These are phyloP conservation scores for Euleptes europaea DNA, from an alignment of 2,113 vertebrate species.

Conservation along the genomic window DNA sequence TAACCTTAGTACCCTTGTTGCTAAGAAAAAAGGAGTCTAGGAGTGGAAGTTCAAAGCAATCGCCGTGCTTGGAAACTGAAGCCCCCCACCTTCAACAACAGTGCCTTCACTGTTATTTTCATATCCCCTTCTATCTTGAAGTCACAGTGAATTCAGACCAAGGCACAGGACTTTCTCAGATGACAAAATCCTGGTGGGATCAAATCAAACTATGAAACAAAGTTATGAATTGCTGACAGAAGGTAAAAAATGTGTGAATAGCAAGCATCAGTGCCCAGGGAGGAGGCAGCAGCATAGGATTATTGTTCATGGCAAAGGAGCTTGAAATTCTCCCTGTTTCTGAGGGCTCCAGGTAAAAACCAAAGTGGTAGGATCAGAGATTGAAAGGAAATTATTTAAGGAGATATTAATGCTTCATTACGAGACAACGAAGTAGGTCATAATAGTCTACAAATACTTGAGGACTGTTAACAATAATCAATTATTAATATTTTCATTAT, in stretches of 20 bases:
- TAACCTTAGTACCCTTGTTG: no score
- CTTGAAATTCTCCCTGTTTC: background rate
- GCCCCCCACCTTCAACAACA: no score
- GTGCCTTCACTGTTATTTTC: no score
- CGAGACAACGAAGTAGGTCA: slow-evolving; percentile 21
- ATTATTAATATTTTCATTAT: slow-evolving; percentile 25
- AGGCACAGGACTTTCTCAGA: background rate
- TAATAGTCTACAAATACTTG: slow-evolving; percentile 33
- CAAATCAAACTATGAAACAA: background rate
- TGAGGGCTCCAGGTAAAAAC: background rate
- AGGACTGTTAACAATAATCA: slow-evolving; percentile 6
- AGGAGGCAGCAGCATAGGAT: background rate
- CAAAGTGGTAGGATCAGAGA: background rate
- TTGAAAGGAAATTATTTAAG: background rate
- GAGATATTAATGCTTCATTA: slow-evolving; percentile 18
- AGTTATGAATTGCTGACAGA: background rate
- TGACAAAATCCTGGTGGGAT: background rate
- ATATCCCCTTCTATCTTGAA: no score
- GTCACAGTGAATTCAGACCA: no score
- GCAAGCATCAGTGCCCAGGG: background rate
- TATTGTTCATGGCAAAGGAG: background rate
- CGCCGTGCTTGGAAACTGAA: no score
- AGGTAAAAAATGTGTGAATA: background rate
- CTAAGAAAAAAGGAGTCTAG: no score
- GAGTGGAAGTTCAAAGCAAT: no score